Conservation (phyloP, 2,113 vertebrate genomes). For the Rhea pennata region DNA sequence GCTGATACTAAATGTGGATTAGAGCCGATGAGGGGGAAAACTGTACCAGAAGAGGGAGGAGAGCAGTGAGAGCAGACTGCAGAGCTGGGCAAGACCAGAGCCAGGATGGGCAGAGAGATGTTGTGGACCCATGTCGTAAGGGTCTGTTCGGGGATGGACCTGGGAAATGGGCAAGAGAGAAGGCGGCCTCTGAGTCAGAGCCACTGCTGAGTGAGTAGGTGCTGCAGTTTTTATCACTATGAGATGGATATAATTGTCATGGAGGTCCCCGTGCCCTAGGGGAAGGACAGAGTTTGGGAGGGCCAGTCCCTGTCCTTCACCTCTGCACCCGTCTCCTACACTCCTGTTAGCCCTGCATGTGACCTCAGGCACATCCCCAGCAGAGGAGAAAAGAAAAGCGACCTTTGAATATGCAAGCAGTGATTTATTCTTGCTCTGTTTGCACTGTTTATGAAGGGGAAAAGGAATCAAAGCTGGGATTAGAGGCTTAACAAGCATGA, state of each 20-base stretch:
- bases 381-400: background rate
- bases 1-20: background rate
- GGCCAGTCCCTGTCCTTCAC: background rate
- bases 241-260: accelerated
- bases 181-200: background rate
- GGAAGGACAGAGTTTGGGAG: background rate
- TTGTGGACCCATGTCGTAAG: background rate
- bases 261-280: background rate
- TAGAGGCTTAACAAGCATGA: slow-evolving; percentile 42
- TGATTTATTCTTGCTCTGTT: slow-evolving; percentile 35
- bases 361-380: background rate
- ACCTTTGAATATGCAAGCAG: slow-evolving; percentile 20
- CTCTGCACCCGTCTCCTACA: background rate
- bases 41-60: background rate
- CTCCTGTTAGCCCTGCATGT: background rate
- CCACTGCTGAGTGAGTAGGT: background rate
- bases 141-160: background rate
- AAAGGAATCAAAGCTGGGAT: slow-evolving; percentile 43
- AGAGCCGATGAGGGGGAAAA: background rate
- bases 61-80: background rate
- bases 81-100: background rate
- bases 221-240: background rate
- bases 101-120: background rate
- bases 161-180: accelerated
- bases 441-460: slow-evolving; percentile 3